These are phyloP conservation scores for Chelonoidis abingdonii DNA, from an alignment of 2,113 vertebrate species.

Conservation along the genomic window DNA sequence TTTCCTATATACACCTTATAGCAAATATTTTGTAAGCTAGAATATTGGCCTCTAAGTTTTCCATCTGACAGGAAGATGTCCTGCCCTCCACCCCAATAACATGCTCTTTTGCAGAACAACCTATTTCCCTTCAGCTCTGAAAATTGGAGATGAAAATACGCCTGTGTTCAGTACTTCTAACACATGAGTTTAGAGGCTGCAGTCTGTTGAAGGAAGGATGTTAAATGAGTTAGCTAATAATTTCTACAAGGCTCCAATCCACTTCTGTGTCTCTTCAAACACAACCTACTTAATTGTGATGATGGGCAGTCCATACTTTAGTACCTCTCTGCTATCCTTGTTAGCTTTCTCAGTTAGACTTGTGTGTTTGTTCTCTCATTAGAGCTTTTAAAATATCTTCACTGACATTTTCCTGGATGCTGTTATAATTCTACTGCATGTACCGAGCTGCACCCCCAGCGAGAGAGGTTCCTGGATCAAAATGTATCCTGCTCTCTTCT, in stretches of 20 bases:
- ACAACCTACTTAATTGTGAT: not conserved
- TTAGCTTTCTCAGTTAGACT: fast-evolving
- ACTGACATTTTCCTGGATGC: fast-evolving
- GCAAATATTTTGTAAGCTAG: not conserved
- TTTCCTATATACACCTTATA: not conserved
- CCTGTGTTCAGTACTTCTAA: fast-evolving
- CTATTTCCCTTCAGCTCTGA: fast-evolving
- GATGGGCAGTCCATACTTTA: not conserved
- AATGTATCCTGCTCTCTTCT: not conserved
- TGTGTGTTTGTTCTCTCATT: not conserved
- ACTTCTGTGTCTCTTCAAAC: not conserved
- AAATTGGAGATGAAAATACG: not conserved
- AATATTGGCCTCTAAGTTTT: not conserved
- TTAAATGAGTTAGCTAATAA: not conserved
- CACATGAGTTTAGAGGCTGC: not conserved
- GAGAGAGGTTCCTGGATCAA: not conserved
- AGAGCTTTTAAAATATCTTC: not conserved
- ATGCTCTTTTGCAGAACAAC: fast-evolving
- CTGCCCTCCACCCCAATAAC: not conserved
- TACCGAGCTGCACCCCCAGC: fast-evolving
- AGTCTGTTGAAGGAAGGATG: not conserved
- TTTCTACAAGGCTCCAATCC: not conserved
- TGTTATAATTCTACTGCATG: fast-evolving
- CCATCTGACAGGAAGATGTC: fast-evolving
- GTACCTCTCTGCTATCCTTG: not conserved